phyloP scores from a whole-genome alignment of 2,888 invertebrate species.

The Tupiocoris notatus region DNA sequence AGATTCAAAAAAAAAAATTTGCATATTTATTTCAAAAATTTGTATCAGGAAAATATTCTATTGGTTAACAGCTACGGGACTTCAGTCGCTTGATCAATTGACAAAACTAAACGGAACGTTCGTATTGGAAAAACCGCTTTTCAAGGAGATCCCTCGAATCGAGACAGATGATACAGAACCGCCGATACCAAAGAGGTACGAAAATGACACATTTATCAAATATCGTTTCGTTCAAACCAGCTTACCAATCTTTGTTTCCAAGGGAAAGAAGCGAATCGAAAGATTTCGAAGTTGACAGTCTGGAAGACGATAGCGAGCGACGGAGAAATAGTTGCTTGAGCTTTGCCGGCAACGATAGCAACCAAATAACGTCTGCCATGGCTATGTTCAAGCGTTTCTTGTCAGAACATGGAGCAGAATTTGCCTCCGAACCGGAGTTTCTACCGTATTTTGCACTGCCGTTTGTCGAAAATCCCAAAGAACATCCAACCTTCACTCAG shows the following conservation, averaged over 20 bases:
- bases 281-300: slow-evolving; percentile 31
- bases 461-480: slow-evolving; percentile 58
- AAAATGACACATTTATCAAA: too few relatives aligned
- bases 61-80: background rate
- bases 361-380: slow-evolving; percentile 50
- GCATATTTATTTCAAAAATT: too few relatives aligned
- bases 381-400: slow-evolving; percentile 54
- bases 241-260: too few relatives aligned
- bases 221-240: too few relatives aligned
- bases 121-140: slow-evolving; percentile 22
- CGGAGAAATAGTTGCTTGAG: slow-evolving; percentile 13
- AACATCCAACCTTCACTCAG: slow-evolving; percentile 59
- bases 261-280: slow-evolving; percentile 28
- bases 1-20: too few relatives aligned
- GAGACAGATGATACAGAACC: slow-evolving; percentile 13
- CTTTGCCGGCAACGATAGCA: background rate
- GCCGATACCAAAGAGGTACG: background rate
- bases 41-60: too few relatives aligned
- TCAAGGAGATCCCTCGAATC: slow-evolving; percentile 14
- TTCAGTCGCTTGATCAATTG: slow-evolving; percentile 19
- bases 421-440: slow-evolving; percentile 59
- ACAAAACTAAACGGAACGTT: slow-evolving; percentile 26
- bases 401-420: slow-evolving; percentile 55
- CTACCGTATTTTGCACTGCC: slow-evolving; percentile 61
- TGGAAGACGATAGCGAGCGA: slow-evolving; percentile 22